phyloP scores from a whole-genome alignment of 2,797 vertebrate species.

The Melanitta fusca region DNA sequence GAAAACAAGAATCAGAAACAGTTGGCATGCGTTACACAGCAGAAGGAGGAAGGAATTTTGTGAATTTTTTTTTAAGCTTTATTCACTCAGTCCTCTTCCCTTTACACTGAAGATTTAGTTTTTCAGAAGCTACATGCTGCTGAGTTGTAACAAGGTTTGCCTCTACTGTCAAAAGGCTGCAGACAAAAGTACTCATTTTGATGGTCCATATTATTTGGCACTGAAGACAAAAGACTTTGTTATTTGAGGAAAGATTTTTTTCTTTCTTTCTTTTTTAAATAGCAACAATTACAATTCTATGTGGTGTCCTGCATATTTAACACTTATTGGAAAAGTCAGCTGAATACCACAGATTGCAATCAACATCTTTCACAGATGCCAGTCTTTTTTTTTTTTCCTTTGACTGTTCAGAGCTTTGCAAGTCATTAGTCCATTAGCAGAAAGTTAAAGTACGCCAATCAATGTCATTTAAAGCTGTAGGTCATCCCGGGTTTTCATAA shows the following conservation, averaged over 20 bases:
- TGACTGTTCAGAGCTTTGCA: slow-evolving; percentile 41
- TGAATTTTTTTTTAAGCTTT: background rate
- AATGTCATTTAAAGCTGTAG: slow-evolving; percentile 67
- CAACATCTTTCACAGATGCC: slow-evolving; percentile 58
- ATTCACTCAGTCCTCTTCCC: background rate
- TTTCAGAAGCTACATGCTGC: background rate
- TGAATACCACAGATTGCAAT: slow-evolving; percentile 58
- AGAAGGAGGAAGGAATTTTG: background rate
- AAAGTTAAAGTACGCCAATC: slow-evolving; percentile 65
- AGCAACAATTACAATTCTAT: slow-evolving; percentile 18
- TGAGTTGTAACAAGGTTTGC: background rate
- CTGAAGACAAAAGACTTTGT: background rate
- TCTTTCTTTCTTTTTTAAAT: background rate
- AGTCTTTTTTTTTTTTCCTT: background rate
- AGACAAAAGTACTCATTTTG: background rate
- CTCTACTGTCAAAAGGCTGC: background rate
- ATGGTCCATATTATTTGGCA: background rate
- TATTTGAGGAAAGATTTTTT: background rate
- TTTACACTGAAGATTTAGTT: background rate
- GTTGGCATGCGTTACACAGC: background rate
- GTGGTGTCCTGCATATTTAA: slow-evolving; percentile 5
- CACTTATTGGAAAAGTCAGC: slow-evolving; percentile 57
- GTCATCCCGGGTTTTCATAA: slow-evolving; percentile 70
- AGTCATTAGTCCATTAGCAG: slow-evolving; percentile 70
- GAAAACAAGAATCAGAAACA: background rate